A percentile compares a stretch with the other conserved stretches of the same genome.
These are phyloP conservation scores for Drosophila bifasciata DNA, from an alignment of 1,140 invertebrate species.

Conservation along the genomic window DNA sequence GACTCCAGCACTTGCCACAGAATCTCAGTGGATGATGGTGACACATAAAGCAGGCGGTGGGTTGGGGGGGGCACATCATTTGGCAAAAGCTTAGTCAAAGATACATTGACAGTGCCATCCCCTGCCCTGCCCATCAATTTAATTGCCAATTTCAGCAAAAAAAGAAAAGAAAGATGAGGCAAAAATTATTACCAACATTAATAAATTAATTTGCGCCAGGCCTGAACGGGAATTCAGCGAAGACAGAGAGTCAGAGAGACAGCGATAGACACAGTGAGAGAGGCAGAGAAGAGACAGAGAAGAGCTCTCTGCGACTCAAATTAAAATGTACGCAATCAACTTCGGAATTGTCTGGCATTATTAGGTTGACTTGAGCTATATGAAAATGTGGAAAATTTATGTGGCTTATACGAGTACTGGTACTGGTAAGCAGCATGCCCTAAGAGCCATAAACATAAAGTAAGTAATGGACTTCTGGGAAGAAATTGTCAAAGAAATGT, in stretches of 20 bases:
- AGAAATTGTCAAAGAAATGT: too few relatives aligned
- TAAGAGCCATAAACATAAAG: too few relatives aligned
- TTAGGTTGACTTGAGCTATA: background rate
- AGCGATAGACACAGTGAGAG: too few relatives aligned
- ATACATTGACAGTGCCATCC: slow-evolving; percentile 6
- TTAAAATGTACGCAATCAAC: slow-evolving; percentile 62
- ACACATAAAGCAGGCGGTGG: slow-evolving; percentile 41
- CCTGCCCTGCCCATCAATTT: slow-evolving; percentile 41
- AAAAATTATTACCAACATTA: slow-evolving; percentile 64
- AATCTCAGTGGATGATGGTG: slow-evolving; percentile 3
- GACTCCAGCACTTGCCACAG: background rate
- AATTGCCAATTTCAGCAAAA: slow-evolving; percentile 67
- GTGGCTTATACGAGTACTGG: too few relatives aligned
- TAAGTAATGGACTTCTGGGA: too few relatives aligned
- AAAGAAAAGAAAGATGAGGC: slow-evolving; percentile 4
- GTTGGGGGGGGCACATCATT: slow-evolving; percentile 41
- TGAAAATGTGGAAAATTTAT: background rate
- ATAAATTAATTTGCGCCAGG: slow-evolving; percentile 67
- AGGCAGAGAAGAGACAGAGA: background rate
- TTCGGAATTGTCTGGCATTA: slow-evolving; percentile 2
- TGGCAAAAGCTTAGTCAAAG: slow-evolving; percentile 24
- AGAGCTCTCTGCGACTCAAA: slow-evolving; percentile 53
- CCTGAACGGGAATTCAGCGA: background rate
- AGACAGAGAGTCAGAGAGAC: background rate
- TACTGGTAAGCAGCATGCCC: background rate